Evolutionary conservation across 1,140 invertebrate genomes (phyloP).

Genomic region (Cylas formicarius): DNA sequence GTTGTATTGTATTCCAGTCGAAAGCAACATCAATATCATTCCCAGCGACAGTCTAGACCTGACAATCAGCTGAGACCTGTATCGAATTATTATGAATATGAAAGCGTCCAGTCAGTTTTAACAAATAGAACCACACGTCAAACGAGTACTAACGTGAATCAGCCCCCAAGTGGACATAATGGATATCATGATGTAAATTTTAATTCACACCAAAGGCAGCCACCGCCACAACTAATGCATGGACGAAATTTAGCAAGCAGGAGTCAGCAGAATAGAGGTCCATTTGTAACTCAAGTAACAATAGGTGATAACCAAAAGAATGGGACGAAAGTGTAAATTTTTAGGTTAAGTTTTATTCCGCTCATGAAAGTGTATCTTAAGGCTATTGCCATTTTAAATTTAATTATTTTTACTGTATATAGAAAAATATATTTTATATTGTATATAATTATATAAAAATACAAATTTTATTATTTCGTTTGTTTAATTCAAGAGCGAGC

Average conservation of each 20-base stretch:
- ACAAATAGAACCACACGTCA: slow-evolving; percentile 30
- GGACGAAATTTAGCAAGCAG: slow-evolving; percentile 8
- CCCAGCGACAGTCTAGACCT: slow-evolving; percentile 61
- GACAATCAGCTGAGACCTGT: slow-evolving; percentile 57
- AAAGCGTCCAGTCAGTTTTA: slow-evolving; percentile 58
- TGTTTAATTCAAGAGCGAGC: no score
- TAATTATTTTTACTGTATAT: slow-evolving; percentile 19
- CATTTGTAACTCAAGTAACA: slow-evolving; percentile 53
- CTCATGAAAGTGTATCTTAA: slow-evolving; percentile 1
- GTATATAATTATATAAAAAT: slow-evolving; percentile 17
- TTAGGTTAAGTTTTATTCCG: slow-evolving; percentile 4
- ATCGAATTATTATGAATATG: slow-evolving; percentile 79
- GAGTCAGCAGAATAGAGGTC: slow-evolving; percentile 40
- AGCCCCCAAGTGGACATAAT: slow-evolving; percentile 10
- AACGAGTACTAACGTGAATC: slow-evolving; percentile 13
- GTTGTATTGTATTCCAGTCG: slow-evolving; percentile 52
- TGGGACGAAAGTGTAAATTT: slow-evolving; percentile 36
- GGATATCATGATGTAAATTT: slow-evolving; percentile 37
- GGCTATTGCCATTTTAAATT: slow-evolving; percentile 17
- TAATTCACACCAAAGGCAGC: slow-evolving; percentile 28
- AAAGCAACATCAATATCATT: slow-evolving; percentile 66
- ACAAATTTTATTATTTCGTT: slow-evolving; percentile 5
- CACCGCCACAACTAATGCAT: slow-evolving; percentile 25
- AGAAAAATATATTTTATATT: slow-evolving; percentile 23
- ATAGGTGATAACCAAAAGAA: slow-evolving; percentile 42